These are phyloP conservation scores for Etheostoma nigrum DNA, from an alignment of 2,797 vertebrate species.

Conservation along the genomic window DNA sequence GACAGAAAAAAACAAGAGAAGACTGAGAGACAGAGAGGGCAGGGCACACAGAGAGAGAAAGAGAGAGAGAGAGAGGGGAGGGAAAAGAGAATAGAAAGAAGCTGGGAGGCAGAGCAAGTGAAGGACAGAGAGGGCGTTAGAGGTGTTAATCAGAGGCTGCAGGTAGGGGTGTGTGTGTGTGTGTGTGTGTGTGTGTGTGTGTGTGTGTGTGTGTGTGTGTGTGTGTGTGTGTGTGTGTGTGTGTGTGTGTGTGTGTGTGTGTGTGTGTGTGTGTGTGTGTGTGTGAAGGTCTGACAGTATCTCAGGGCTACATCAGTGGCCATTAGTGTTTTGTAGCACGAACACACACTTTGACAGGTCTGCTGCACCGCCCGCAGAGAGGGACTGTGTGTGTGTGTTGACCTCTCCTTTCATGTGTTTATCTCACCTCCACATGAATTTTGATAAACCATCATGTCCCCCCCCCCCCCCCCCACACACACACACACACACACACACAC, in stretches of 20 bases:
- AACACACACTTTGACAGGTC: constrained; percentile 73
- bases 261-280: constrained; percentile 42
- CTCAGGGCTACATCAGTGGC: constrained; percentile 70
- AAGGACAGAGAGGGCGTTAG: constrained; percentile 50
- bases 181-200: constrained; percentile 39
- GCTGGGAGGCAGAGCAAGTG: constrained; percentile 54
- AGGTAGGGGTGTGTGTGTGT: constrained; percentile 31
- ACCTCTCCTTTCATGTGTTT: constrained; percentile 60
- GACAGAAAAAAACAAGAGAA: background rate
- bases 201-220: constrained; percentile 28
- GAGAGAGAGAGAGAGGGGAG: background rate
- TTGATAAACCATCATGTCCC: constrained; percentile 22
- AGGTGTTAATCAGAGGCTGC: constrained; percentile 61
- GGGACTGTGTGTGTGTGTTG: constrained; percentile 26
- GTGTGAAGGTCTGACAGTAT: constrained; percentile 52
- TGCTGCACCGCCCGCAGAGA: constrained; percentile 41
- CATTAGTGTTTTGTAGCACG: constrained; percentile 68
- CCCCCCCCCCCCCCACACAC: no score
- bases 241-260: constrained; percentile 26
- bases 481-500: background rate
- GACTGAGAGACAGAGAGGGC: background rate
- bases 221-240: constrained; percentile 14
- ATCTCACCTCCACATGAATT: constrained; percentile 66
- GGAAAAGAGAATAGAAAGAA: constrained; percentile 1
- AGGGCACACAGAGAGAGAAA: background rate